A percentile compares a stretch with the other conserved stretches of the same genome.
Conservation (phyloP, 2,888 invertebrate genomes). For the Plagodis dolabraria region DNA sequence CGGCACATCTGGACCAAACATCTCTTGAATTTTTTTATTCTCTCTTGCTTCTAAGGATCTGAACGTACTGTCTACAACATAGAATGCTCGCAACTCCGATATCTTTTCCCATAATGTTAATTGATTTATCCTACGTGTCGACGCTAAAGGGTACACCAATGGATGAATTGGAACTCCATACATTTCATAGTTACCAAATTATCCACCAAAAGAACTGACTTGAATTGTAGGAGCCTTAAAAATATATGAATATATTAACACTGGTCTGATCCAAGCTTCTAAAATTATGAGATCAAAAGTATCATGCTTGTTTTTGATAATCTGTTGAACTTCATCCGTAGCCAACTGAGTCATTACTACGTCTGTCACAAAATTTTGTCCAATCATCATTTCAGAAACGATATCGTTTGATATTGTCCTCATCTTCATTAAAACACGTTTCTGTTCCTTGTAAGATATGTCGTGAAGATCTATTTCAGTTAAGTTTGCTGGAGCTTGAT, state of each 20-base stretch:
- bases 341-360: conserved; percentile 41
- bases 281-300: conserved; percentile 50
- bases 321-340: conserved; percentile 36
- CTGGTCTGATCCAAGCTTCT: conserved; percentile 41
- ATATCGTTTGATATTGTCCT: conserved; percentile 24
- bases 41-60: conserved; percentile 21
- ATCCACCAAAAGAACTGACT: conserved; percentile 49
- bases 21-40: conserved; percentile 27
- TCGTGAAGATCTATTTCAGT: conserved; percentile 58
- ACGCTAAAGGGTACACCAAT: conserved; percentile 32
- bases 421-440: not conserved
- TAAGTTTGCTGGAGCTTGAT: conserved; percentile 47
- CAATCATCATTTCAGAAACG: conserved; percentile 14
- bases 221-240: conserved; percentile 50
- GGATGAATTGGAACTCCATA: conserved; percentile 40
- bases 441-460: conserved; percentile 46
- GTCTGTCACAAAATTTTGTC: conserved; percentile 3
- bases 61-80: conserved; percentile 6
- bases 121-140: conserved; percentile 6
- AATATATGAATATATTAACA: conserved; percentile 41
- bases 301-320: conserved; percentile 37
- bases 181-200: conserved; percentile 26
- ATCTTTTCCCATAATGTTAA: conserved; percentile 40
- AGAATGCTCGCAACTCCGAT: conserved; percentile 25
- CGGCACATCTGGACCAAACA: conserved; percentile 20